Evolutionary conservation across 2,888 invertebrate species (phyloP).

Genomic region (Taenaris catops): DNA sequence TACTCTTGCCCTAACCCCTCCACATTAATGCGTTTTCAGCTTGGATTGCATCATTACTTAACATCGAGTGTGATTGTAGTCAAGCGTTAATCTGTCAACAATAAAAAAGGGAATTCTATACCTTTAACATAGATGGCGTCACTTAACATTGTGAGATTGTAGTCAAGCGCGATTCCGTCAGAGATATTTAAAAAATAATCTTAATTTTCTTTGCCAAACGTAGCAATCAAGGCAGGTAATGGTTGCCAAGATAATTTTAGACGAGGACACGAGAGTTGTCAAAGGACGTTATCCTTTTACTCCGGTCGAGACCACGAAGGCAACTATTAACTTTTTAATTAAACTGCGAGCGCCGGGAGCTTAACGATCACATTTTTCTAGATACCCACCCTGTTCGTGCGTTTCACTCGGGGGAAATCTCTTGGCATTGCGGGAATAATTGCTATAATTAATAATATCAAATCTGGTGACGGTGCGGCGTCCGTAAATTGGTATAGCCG

Average conservation of each 20-base stretch:
- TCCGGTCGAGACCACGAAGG: constrained; percentile 27
- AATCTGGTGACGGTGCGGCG: constrained; percentile 47
- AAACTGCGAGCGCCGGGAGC: constrained; percentile 49
- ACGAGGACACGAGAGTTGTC: constrained; percentile 13
- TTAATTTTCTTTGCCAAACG: constrained; percentile 1
- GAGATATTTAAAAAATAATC: too few species aligned
- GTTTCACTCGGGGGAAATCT: constrained; percentile 59
- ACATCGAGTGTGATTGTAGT: too few species aligned
- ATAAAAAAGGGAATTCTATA: too few species aligned
- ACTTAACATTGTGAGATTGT: too few species aligned
- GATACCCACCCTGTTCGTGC: constrained; percentile 44
- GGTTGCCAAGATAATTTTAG: constrained; percentile 1
- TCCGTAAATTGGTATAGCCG: too few species aligned
- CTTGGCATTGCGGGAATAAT: constrained; percentile 58
- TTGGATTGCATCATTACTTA: too few species aligned
- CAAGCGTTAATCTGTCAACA: too few species aligned
- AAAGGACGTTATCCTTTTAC: constrained; percentile 17
- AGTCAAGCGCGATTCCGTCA: too few species aligned
- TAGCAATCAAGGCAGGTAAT: constrained; percentile 11
- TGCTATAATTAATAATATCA: constrained; percentile 63
- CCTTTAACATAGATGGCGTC: too few species aligned
- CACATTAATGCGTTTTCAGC: too few species aligned
- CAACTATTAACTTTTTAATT: constrained; percentile 70
- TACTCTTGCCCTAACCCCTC: too few species aligned
- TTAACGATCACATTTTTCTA: constrained; percentile 72